These are phyloP conservation scores for Coleophora flavipennella DNA, from an alignment of 2,888 invertebrate genomes.

Conservation along the genomic window DNA sequence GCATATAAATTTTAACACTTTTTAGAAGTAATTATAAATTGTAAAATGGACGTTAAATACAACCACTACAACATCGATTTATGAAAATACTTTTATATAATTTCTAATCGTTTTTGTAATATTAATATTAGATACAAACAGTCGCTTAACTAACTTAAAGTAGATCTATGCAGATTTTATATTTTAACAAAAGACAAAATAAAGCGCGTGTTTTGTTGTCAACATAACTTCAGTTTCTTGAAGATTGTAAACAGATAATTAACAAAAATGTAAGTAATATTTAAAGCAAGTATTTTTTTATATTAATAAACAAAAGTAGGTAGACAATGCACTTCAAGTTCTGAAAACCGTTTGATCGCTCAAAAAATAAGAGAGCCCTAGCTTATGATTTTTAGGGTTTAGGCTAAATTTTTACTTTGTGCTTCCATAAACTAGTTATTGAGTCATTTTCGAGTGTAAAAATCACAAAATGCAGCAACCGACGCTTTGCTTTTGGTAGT, in stretches of 20 bases:
- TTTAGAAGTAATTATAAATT: constrained; percentile 27
- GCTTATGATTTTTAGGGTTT: too few relatives aligned
- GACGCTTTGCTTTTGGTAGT: too few relatives aligned
- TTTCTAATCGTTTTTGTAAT: too few relatives aligned
- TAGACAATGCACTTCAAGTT: too few relatives aligned
- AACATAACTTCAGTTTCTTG: constrained; percentile 21
- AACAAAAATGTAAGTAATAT: constrained; percentile 18
- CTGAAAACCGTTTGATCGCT: too few relatives aligned
- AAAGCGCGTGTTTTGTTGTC: constrained; percentile 28
- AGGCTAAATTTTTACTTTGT: too few relatives aligned
- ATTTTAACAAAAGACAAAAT: constrained; percentile 23
- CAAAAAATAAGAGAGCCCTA: too few relatives aligned
- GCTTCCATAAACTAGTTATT: too few relatives aligned
- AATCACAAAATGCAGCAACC: too few relatives aligned
- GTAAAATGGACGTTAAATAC: constrained; percentile 63
- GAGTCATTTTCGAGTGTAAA: too few relatives aligned
- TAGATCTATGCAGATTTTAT: constrained; percentile 22
- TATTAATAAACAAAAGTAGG: too few relatives aligned
- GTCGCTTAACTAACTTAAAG: constrained; percentile 60
- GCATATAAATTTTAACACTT: constrained; percentile 39
- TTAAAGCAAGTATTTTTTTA: too few relatives aligned
- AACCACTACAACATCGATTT: constrained; percentile 42
- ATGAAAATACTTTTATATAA: constrained; percentile 53
- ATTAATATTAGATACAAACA: constrained; percentile 25
- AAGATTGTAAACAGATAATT: constrained; percentile 24